Evolutionary conservation across 2,888 invertebrate species (phyloP).

Genomic region (Empis stercorea): DNA sequence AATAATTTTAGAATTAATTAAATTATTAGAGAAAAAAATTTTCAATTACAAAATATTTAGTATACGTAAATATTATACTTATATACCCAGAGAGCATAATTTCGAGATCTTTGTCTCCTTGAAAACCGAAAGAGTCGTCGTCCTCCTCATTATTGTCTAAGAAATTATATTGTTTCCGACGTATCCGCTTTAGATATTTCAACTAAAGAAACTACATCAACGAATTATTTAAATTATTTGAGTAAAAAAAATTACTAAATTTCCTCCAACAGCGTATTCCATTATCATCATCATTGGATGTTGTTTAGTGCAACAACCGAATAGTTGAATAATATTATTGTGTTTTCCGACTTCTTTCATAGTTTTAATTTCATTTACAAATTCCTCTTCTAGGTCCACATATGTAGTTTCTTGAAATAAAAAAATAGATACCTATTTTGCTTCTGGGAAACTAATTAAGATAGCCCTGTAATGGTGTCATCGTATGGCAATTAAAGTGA

Average conservation of each 20-base stretch:
- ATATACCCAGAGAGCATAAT: too few relatives aligned
- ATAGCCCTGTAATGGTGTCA: too few relatives aligned
- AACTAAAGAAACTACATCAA: too few relatives aligned
- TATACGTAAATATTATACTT: too few relatives aligned
- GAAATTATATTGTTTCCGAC: too few relatives aligned
- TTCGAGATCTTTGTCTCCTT: neutral
- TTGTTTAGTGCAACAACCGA: constrained; percentile 60
- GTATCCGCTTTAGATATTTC: too few relatives aligned
- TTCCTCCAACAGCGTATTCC: constrained; percentile 68
- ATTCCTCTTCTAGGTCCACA: constrained; percentile 51
- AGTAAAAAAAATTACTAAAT: constrained; percentile 40
- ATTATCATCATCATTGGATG: constrained; percentile 61
- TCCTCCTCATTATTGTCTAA: constrained; percentile 3
- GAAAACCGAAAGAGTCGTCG: constrained; percentile 7
- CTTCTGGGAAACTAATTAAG: too few relatives aligned
- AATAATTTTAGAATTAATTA: too few relatives aligned
- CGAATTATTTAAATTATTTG: too few relatives aligned
- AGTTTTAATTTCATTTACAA: constrained; percentile 63
- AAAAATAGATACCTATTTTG: neutral
- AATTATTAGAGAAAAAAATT: too few relatives aligned
- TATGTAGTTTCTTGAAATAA: constrained; percentile 45
- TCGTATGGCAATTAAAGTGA: too few relatives aligned
- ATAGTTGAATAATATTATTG: constrained; percentile 54
- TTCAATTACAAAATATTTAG: neutral
- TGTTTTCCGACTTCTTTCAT: constrained; percentile 66